A percentile compares a stretch with the other conserved stretches of the same genome.
phyloP scores from a whole-genome alignment of 2,888 invertebrate species.

The Platerodrilus igneus region DNA sequence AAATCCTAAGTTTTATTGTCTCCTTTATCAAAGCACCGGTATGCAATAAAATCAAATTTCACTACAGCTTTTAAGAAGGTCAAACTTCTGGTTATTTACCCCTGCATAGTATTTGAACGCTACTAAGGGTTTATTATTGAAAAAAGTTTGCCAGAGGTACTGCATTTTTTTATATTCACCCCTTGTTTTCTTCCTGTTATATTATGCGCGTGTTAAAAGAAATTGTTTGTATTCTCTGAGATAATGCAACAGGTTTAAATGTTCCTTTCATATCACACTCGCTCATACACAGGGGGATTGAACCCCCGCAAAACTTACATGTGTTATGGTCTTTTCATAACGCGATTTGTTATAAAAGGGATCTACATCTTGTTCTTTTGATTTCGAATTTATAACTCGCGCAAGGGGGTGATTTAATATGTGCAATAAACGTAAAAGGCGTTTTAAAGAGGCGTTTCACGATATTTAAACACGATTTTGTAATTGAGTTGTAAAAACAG shows the following conservation, averaged over 20 bases:
- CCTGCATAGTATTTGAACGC: not conserved
- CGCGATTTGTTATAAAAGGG: slow-evolving; percentile 17
- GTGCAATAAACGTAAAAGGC: too few species aligned
- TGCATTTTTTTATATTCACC: too few species aligned
- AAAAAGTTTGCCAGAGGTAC: slow-evolving; percentile 8
- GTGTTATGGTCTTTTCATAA: slow-evolving; percentile 25
- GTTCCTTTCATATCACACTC: slow-evolving; percentile 42
- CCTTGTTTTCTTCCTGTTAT: too few species aligned
- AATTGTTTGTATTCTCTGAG: slow-evolving; percentile 23
- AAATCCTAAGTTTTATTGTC: slow-evolving; percentile 7
- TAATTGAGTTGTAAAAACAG: too few species aligned
- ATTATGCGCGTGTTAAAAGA: slow-evolving; percentile 1
- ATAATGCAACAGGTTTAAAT: slow-evolving; percentile 45
- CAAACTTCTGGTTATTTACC: not conserved
- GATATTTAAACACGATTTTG: too few species aligned
- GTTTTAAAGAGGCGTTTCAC: too few species aligned
- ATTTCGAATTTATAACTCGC: too few species aligned
- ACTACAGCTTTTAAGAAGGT: slow-evolving; percentile 5
- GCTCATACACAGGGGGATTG: slow-evolving; percentile 36
- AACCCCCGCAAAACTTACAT: slow-evolving; percentile 29
- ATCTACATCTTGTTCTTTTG: slow-evolving; percentile 12
- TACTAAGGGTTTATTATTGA: slow-evolving; percentile 10
- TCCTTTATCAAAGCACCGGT: not conserved
- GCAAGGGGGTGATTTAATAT: too few species aligned
- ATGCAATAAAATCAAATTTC: slow-evolving; percentile 5